These are phyloP conservation scores for Drosophila mauritiana DNA, from an alignment of 1,140 invertebrate genomes.

Conservation along the genomic window DNA sequence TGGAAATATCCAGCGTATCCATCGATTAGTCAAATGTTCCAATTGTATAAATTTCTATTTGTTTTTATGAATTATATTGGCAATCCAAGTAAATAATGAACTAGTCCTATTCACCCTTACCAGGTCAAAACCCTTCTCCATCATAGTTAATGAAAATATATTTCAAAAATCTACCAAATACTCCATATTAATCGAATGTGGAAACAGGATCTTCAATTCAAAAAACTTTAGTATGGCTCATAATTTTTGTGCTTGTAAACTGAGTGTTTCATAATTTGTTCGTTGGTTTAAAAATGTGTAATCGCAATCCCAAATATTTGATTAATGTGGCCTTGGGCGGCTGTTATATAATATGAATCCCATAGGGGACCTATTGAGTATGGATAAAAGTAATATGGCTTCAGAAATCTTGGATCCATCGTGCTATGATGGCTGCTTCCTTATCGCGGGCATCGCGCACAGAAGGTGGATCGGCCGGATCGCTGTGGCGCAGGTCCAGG, in stretches of 20 bases:
- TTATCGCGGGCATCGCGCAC: slow-evolving; percentile 58
- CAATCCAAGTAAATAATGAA: slow-evolving; percentile 3
- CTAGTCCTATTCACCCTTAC: not conserved
- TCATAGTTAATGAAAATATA: not conserved
- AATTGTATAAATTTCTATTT: slow-evolving; percentile 31
- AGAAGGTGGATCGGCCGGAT: slow-evolving; percentile 65
- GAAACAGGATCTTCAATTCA: too few relatives aligned
- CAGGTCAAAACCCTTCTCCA: too few relatives aligned
- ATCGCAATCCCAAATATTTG: not conserved
- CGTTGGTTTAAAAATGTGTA: not conserved
- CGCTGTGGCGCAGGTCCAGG: slow-evolving; percentile 90
- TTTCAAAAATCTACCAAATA: not conserved
- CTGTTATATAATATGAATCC: too few relatives aligned
- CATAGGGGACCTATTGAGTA: too few relatives aligned
- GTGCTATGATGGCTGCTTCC: slow-evolving; percentile 60
- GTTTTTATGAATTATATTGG: slow-evolving; percentile 35
- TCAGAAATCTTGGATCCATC: slow-evolving; percentile 59
- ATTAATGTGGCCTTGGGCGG: not conserved
- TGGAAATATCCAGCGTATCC: slow-evolving; percentile 78
- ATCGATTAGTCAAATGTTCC: slow-evolving; percentile 53
- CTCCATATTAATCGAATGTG: not conserved
- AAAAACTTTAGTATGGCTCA: too few relatives aligned
- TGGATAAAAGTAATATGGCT: not conserved
- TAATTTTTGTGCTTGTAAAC: too few relatives aligned
- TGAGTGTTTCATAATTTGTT: not conserved